Base-by-base conservation (phyloP, 2,113 vertebrate species). In the Pseudopipra pipra region DNA sequence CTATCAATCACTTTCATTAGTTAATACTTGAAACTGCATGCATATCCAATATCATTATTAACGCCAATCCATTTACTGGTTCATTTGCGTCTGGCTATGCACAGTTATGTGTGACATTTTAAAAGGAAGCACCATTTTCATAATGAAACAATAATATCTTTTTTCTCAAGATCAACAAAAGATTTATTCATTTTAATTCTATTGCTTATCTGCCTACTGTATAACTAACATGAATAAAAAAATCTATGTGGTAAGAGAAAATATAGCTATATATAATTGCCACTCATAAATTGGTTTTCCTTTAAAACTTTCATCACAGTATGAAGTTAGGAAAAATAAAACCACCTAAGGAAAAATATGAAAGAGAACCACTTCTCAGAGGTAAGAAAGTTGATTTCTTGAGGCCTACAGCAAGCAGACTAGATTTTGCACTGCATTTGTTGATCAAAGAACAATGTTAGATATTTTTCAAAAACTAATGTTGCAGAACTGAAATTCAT, bases 1-100 rank as follows among this genome's bases (percentile, higher is more conserved):
- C 96, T 97, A 98, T 98, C 97, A 97, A 97, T 98, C 97, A 97
- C 97, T 97, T 97, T 97, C 98, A 98, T 98, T 98, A 97, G 97
- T 97, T 97, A 97, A 97, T 97, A 97, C 88, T 98, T 97, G 96
- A 97, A 97, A 97, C 87, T 91, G 76, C 93, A 89, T 96, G 96
- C 94, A 83, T 97, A 97, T 97, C 94, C 96, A 97, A 82, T 97
- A 66, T 96, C 97, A 97, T 98, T 98, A 98, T 97, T 97, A 98
- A 97, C 88, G 87, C 95, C 62, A 97, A 93, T 94, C 93, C 94
- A 96, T 98, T 98, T 97, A 90, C 95, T 96, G 97, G 95, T 96
- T 98, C 97, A 98, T 98, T 98, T 98, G 96, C 96, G 81, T 96
- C 85, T 96, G 94, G 97, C 81, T 98, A 95, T 97, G 97, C 95